These are phyloP conservation scores for Papilio dardanus DNA, from an alignment of 1,140 invertebrate species.

Conservation along the genomic window DNA sequence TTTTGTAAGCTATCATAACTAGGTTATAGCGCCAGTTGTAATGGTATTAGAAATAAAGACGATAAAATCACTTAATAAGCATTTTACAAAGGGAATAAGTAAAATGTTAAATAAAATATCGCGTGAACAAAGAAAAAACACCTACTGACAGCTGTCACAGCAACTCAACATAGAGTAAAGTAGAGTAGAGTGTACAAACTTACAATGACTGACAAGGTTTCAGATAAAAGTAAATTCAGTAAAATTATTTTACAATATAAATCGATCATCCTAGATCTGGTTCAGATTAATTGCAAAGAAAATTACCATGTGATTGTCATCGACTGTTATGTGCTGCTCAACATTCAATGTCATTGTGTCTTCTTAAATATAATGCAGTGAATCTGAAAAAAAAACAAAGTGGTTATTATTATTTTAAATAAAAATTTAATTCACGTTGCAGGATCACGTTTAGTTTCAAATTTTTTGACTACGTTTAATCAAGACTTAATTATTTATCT, in stretches of 20 bases:
- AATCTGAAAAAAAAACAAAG: constrained; percentile 52
- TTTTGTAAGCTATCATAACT: background rate
- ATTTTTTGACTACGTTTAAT: background rate
- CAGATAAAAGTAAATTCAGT: too few relatives aligned
- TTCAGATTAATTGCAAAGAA: background rate
- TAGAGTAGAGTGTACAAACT: too few relatives aligned
- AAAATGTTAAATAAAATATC: background rate
- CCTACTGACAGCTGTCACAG: background rate
- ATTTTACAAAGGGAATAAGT: background rate
- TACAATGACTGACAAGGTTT: too few relatives aligned
- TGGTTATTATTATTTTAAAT: background rate
- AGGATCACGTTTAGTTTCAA: background rate
- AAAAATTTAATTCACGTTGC: background rate
- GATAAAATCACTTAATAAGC: background rate
- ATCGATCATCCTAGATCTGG: too few relatives aligned
- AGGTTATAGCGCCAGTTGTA: background rate
- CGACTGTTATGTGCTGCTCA: constrained; percentile 64
- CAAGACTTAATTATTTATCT: background rate
- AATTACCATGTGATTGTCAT: constrained; percentile 69
- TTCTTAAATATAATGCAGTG: constrained; percentile 16
- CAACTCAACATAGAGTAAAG: too few relatives aligned
- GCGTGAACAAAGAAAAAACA: too few relatives aligned
- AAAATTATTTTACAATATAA: too few relatives aligned
- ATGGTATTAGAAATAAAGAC: background rate
- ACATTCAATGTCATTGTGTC: constrained; percentile 64